phyloP scores from a whole-genome alignment of 2,113 vertebrate species.

The Odobenus rosmarus region DNA sequence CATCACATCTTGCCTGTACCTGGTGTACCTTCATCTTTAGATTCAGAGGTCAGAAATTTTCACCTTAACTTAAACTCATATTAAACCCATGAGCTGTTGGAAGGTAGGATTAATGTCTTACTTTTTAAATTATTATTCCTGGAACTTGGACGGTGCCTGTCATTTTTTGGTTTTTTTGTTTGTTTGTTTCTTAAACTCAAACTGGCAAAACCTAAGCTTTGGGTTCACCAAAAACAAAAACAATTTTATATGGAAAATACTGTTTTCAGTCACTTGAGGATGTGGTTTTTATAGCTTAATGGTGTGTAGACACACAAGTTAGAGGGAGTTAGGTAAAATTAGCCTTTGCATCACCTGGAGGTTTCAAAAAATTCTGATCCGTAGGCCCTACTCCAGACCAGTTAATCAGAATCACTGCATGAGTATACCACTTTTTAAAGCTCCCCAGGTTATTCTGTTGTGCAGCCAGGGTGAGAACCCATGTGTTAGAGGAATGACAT shows the following conservation, averaged over 20 bases:
- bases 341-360: not conserved
- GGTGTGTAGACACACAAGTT: not conserved
- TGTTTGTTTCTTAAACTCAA: not conserved
- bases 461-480: not conserved
- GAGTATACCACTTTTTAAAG: not conserved
- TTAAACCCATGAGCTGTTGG: not conserved
- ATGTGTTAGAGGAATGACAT: not conserved
- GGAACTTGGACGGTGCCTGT: not conserved
- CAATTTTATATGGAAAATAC: not conserved
- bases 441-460: not conserved
- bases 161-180: not conserved
- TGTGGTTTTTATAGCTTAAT: not conserved
- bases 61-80: not conserved
- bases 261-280: not conserved
- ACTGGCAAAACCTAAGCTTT: conserved; percentile 12
- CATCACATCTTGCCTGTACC: not conserved
- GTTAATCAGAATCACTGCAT: not conserved
- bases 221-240: not conserved
- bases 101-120: not conserved
- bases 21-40: not conserved
- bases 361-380: not conserved
- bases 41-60: not conserved
- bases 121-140: not conserved
- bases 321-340: not conserved
- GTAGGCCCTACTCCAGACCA: not conserved